A percentile compares a stretch with the other conserved stretches of the same genome.
Conservation (phyloP, 2,797 vertebrate species). For the Malacoctenus gilli region DNA sequence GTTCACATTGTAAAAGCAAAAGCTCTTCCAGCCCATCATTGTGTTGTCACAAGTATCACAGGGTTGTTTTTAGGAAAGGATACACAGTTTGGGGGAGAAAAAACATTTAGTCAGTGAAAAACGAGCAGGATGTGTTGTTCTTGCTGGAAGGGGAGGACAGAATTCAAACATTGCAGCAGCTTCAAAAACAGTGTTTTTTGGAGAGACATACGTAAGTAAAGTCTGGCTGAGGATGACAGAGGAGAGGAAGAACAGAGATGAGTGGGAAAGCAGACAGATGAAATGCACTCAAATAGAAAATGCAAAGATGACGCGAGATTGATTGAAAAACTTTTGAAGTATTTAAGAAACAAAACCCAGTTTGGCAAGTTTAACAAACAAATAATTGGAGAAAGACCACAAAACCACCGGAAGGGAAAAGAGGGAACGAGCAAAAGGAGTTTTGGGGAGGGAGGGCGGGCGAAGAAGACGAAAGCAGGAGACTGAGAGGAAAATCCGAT, state of each 20-base stretch:
- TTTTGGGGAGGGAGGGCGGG: conserved; percentile 15
- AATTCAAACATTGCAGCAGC: conserved; percentile 24
- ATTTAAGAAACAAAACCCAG: conserved; percentile 9
- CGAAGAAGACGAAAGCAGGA: conserved; percentile 11
- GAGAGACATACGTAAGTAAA: background rate
- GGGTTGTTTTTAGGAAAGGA: conserved; percentile 37
- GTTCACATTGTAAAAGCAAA: conserved; percentile 26
- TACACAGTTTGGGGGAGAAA: conserved; percentile 15
- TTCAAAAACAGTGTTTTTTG: conserved; percentile 4
- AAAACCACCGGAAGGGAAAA: background rate
- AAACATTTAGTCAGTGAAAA: conserved; percentile 31
- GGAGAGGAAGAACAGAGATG: background rate
- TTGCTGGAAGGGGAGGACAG: conserved; percentile 34
- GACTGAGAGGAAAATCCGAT: conserved; percentile 43
- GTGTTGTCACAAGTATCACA: conserved; percentile 52
- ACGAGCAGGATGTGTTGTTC: conserved; percentile 32
- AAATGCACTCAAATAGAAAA: conserved; percentile 16
- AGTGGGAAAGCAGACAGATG: background rate
- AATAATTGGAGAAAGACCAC: conserved; percentile 8
- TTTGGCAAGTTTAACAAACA: conserved; percentile 36
- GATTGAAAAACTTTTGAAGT: background rate
- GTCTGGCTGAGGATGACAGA: background rate
- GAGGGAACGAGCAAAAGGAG: conserved; percentile 6
- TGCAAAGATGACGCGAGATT: background rate
- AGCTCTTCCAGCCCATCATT: conserved; percentile 49